phyloP scores from a whole-genome alignment of 1,140 invertebrate species.

The Dysdera silvatica region DNA sequence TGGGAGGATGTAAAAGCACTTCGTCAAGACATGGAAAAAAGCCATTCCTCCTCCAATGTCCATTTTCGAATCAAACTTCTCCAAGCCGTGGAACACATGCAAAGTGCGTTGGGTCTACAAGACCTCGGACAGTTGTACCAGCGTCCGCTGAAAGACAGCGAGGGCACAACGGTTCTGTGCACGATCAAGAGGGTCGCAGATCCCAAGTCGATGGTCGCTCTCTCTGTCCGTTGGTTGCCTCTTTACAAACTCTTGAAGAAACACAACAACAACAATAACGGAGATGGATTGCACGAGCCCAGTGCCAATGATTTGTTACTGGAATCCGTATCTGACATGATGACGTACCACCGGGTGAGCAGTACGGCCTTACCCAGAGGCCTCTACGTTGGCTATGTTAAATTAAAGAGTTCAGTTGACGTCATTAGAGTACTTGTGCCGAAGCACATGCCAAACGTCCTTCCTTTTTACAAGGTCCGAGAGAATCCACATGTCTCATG shows the following conservation, averaged over 20 bases:
- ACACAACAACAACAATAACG: conserved; percentile 29
- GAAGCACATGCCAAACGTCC: conserved; percentile 77
- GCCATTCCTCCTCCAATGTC: conserved; percentile 71
- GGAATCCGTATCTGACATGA: conserved; percentile 78
- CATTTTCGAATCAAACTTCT: conserved; percentile 87
- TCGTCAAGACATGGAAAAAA: conserved; percentile 85
- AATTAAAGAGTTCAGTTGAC: conserved; percentile 90
- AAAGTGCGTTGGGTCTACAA: conserved; percentile 77
- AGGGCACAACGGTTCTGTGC: conserved; percentile 82
- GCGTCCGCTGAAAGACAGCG: conserved; percentile 72
- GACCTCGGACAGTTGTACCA: conserved; percentile 89
- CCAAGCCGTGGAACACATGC: conserved; percentile 84
- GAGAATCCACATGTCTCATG: conserved; percentile 91
- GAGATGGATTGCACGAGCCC: conserved; percentile 55
- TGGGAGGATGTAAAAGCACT: conserved; percentile 92
- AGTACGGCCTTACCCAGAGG: conserved; percentile 69
- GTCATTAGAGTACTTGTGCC: conserved; percentile 87
- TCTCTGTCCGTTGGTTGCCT: conserved; percentile 83
- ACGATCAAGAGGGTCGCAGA: conserved; percentile 75
- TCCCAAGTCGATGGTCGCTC: conserved; percentile 54
- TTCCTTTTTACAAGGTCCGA: conserved; percentile 83
- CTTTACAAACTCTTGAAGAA: conserved; percentile 59
- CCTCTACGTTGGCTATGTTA: conserved; percentile 88
- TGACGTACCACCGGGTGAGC: conserved; percentile 82
- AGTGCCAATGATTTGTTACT: conserved; percentile 67